Evolutionary conservation across 2,888 invertebrate species (phyloP), one percentile per base, ranked within the genome.

Genomic region (Tetragonisca angustula): DNA sequence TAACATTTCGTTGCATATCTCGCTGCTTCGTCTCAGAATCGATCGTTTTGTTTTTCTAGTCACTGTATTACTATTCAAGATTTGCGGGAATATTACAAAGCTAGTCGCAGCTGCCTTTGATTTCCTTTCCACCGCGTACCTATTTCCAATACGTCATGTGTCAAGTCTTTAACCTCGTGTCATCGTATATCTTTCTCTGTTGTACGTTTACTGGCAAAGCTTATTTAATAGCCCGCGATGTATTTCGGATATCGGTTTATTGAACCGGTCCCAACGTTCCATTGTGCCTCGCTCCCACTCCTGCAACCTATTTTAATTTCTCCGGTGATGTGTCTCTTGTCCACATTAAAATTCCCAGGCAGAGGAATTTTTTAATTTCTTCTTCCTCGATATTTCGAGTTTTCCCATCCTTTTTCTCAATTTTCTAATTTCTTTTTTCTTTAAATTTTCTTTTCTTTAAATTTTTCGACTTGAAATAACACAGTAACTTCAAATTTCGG

Each of bases 121-220:
- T 36, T 36, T 50, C n/a, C 11, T 17, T 54, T 43, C n/a, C 43
- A 43, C 21, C 3, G 27, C 17, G n/a, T n/a, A 27, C 11, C 24
- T 72, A 24, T 43, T 71, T 62, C 19, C 50, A 36, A 36, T 62
- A 54, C 21, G 52, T 54, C 27, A n/a, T n/a, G n/a, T 17, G 2
- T 17, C 32, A 6, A 77, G 27, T 54, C n/a, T 64, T 78, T 72
- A 43, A 77, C 64, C 32, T 36, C n/a, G 52, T 49, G 43, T 54
- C n/a, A 64, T 64, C n/a, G 59, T 49, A 19, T 71, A 21, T 43
- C 36, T 36, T 54, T 36, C 5, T n/a, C 32, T 49, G 21, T 19
- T 56, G 13, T 13, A 36, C 2, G 19, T 43, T 17, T 19, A 19
- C 13, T 32, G 52, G 17, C 73, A 43, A 43, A 5, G 49, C n/a